Evolutionary conservation across 2,888 invertebrate genomes (phyloP), one percentile per base, ranked within the genome.

Genomic region (Acleris holmiana): DNA sequence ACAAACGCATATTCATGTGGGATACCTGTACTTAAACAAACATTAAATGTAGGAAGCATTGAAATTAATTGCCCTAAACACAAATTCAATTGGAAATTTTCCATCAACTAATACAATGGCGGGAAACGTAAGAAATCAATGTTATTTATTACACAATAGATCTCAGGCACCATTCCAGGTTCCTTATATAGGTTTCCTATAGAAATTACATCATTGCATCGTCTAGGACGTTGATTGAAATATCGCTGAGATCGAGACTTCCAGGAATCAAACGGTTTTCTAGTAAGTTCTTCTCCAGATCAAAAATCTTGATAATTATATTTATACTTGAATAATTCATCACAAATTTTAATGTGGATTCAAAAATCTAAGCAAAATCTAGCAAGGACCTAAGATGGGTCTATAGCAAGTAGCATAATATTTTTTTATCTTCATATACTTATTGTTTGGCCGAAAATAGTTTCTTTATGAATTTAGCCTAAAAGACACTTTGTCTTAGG

Each of bases 101-200:
- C 64, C 64, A 58, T 64, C 58, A 64, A 53, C 64, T 58, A 59
- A 58, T 25, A 64, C 58, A 64, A 64, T 64, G 41, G 41, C 47
- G 58, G 54, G 58, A 64, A 64, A 64, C 19, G 58, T 41, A 59
- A 60, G 65, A 55, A 65, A 65, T 54, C 64, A 55, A 55, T 60
- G 55, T 60, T 65, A 65, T 65, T 65, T 65, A 65, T 65, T 65
- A 50, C 65, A 65, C 59, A 65, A 60, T 65, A 60, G 59, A 49
- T 60, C 44, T 35, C 59, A 41, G 35, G 21, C 5, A 58, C 51
- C 50, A 46, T 35, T 57, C 40, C 47, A 13, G 21, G 21, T 65
- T 60, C 58, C 64, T 64, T 59, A 58, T 64, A 55, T 55, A 65
- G 65, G 59, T 55, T 55, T 65, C 65, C 54, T 60, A 60, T 60